These are phyloP conservation scores for Heliangelus exortis DNA, from an alignment of 2,797 vertebrate species.

Conservation along the genomic window DNA sequence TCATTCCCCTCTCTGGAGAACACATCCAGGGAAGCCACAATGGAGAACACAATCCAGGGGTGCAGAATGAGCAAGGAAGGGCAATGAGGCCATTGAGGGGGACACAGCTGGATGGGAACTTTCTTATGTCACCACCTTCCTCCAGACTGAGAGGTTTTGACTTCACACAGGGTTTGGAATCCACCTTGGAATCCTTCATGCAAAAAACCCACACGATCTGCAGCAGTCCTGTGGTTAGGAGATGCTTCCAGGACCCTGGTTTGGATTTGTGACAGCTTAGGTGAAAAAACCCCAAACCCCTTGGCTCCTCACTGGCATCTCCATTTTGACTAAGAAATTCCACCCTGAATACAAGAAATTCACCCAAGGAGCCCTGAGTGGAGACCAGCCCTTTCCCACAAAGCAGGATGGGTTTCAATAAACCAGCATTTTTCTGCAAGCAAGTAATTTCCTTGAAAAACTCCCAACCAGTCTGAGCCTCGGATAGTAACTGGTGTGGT, in stretches of 20 bases:
- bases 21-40: background rate
- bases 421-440: slow-evolving; percentile 33
- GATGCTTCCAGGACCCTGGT: background rate
- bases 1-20: background rate
- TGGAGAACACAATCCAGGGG: no score
- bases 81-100: background rate
- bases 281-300: background rate
- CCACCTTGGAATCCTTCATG: background rate
- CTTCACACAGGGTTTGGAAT: background rate
- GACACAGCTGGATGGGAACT: background rate
- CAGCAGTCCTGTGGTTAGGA: background rate
- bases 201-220: background rate
- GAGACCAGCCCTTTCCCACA: slow-evolving; percentile 25
- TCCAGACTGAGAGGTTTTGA: background rate
- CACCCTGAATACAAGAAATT: background rate
- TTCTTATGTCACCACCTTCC: background rate
- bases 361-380: background rate
- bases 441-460: background rate
- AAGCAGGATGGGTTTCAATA: background rate
- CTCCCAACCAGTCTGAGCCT: background rate
- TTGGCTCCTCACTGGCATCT: background rate
- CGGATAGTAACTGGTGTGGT: background rate
- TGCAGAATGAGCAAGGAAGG: background rate
- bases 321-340: slow-evolving; percentile 40
- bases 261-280: slow-evolving; percentile 14